phyloP scores from a whole-genome alignment of 2,113 vertebrate species.

The Aptenodytes patagonicus region DNA sequence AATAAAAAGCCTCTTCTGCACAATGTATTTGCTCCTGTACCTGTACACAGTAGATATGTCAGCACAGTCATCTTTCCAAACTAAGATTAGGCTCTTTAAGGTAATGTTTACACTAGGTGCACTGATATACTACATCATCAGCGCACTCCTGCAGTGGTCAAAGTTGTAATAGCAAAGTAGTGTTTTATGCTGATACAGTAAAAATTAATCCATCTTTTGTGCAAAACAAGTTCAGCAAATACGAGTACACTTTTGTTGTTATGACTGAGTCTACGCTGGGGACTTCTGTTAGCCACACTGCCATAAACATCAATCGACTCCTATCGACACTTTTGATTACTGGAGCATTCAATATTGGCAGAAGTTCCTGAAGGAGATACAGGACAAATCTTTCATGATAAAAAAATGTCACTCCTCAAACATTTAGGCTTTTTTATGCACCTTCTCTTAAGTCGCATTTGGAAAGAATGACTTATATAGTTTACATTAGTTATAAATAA shows the following conservation, averaged over 20 bases:
- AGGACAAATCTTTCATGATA: not conserved
- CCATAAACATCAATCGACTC: not conserved
- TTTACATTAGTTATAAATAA: not conserved
- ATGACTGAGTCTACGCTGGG: not conserved
- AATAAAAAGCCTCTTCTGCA: slow-evolving; percentile 5
- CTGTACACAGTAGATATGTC: not conserved
- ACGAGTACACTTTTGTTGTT: not conserved
- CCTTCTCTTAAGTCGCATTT: not conserved
- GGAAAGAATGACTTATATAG: not conserved
- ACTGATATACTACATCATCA: not conserved
- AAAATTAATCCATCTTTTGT: not conserved
- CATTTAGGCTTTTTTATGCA: not conserved
- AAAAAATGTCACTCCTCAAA: not conserved
- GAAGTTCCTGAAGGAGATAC: not conserved
- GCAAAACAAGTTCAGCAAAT: not conserved
- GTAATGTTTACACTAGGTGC: not conserved
- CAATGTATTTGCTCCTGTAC: not conserved
- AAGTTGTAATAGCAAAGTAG: not conserved
- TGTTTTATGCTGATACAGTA: not conserved
- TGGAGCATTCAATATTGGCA: not conserved
- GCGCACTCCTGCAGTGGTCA: not conserved
- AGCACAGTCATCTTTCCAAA: not conserved
- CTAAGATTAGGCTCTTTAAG: not conserved
- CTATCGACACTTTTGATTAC: not conserved
- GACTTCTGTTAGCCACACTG: not conserved